Percentiles rank a stretch among this genome's conserved stretches.
phyloP scores from a whole-genome alignment of 2,113 vertebrate genomes.

The Plestiodon gilberti region DNA sequence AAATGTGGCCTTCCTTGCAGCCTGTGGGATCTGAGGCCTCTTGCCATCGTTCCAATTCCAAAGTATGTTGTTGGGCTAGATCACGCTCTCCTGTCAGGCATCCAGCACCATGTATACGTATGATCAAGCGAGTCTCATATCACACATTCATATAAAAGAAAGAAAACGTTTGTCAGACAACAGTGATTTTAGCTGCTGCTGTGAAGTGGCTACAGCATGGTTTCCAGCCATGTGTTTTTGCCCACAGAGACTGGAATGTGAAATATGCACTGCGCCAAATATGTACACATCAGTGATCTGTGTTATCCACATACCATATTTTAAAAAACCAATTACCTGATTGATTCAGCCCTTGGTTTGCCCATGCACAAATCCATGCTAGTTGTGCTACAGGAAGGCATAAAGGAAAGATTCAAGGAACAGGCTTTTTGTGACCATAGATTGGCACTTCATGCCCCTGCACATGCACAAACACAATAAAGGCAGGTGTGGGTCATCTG shows the following conservation, averaged over 20 bases:
- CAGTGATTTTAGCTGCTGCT: too few species aligned
- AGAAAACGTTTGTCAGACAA: too few species aligned
- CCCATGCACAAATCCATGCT: neutral
- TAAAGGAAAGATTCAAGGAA: neutral
- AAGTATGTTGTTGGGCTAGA: too few species aligned
- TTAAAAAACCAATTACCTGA: neutral
- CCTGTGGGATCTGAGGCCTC: too few species aligned
- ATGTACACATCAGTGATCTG: constrained; percentile 19
- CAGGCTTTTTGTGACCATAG: neutral
- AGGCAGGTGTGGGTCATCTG: neutral
- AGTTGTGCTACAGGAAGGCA: neutral
- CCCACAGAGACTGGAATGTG: constrained; percentile 7
- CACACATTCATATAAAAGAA: too few species aligned
- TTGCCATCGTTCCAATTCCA: too few species aligned
- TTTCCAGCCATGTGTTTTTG: neutral
- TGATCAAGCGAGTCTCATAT: too few species aligned
- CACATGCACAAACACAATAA: neutral
- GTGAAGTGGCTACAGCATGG: neutral
- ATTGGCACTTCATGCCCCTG: neutral
- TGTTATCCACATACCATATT: constrained; percentile 16
- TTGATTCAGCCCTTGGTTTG: neutral
- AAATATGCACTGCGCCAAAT: neutral
- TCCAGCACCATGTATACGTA: too few species aligned
- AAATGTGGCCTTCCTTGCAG: too few species aligned
- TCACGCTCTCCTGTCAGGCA: too few species aligned